A percentile compares a stretch with the other conserved stretches of the same genome.
Evolutionary conservation across 2,113 vertebrate species (phyloP).

Genomic region (Hippocampus mohnikei): DNA sequence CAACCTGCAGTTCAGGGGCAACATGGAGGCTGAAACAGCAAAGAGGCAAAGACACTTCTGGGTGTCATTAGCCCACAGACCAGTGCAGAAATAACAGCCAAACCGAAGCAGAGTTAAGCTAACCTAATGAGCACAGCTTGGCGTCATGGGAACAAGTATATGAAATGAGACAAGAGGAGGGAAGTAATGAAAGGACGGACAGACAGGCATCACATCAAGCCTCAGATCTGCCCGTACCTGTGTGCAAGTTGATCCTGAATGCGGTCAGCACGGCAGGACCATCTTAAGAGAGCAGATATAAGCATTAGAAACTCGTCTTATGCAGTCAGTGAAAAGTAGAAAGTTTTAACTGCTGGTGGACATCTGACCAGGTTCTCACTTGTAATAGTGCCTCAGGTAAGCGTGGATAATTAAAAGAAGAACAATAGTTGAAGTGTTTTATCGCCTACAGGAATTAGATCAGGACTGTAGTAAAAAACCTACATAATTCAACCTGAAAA

Average conservation of each 20-base stretch:
- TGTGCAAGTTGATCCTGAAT: constrained; percentile 65
- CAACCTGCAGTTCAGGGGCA: constrained; percentile 10
- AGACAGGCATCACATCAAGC: constrained; percentile 59
- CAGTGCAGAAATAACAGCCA: constrained; percentile 6
- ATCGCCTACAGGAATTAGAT: constrained; percentile 1
- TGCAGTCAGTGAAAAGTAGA: background rate
- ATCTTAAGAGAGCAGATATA: constrained; percentile 59
- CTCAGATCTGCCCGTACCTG: constrained; percentile 68
- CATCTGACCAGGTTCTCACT: background rate
- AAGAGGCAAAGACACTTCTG: constrained; percentile 24
- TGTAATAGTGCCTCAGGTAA: background rate
- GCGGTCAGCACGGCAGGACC: constrained; percentile 66
- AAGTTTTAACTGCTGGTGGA: background rate
- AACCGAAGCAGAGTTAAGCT: constrained; percentile 34
- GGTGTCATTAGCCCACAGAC: constrained; percentile 28
- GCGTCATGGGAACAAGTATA: background rate
- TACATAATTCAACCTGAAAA: background rate
- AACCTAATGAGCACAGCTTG: constrained; percentile 13
- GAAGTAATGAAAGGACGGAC: constrained; percentile 36
- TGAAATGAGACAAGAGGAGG: constrained; percentile 1
- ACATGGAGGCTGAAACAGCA: constrained; percentile 28
- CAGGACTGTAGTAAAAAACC: background rate
- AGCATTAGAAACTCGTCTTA: constrained; percentile 15
- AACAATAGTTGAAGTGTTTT: constrained; percentile 3
- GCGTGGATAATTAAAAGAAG: background rate